Conservation (phyloP, 2,797 vertebrate genomes). For the Neopelma chrysocephalum region DNA sequence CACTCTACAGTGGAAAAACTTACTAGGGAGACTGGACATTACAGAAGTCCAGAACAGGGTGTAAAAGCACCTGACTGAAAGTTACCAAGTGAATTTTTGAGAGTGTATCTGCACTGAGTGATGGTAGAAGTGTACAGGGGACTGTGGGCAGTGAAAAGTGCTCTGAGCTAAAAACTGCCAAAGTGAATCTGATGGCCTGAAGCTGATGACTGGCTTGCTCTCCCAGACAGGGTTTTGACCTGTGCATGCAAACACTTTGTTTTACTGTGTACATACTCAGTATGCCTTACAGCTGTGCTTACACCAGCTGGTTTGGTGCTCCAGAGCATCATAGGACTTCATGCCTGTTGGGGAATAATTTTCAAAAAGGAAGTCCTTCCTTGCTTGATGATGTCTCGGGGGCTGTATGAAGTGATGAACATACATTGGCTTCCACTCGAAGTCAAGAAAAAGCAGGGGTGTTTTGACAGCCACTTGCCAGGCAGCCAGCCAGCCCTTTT, state of each 20-base stretch:
- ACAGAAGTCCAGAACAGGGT: conserved; percentile 8
- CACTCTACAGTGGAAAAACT: conserved; percentile 61
- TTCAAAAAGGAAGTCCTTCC: neutral
- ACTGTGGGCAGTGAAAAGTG: neutral
- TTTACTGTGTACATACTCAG: neutral
- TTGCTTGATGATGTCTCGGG: neutral
- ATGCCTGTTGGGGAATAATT: neutral
- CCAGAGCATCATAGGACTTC: neutral
- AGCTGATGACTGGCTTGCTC: neutral
- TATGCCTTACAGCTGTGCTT: neutral
- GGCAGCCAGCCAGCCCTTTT: neutral
- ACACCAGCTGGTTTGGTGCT: neutral
- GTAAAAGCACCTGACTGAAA: conserved; percentile 41
- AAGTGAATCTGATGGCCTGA: neutral
- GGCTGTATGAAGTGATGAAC: neutral
- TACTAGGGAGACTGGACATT: conserved; percentile 52
- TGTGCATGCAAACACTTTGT: neutral
- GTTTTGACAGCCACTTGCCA: neutral
- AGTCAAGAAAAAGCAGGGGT: neutral
- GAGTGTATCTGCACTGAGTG: neutral
- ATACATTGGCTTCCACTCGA: neutral
- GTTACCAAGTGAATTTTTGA: neutral
- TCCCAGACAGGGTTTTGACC: neutral
- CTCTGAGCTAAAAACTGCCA: neutral
- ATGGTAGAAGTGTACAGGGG: neutral